Evolutionary conservation across 2,797 vertebrate species (phyloP), one percentile per base, ranked within the genome.

Genomic region (Paramormyrops hopkinsi): DNA sequence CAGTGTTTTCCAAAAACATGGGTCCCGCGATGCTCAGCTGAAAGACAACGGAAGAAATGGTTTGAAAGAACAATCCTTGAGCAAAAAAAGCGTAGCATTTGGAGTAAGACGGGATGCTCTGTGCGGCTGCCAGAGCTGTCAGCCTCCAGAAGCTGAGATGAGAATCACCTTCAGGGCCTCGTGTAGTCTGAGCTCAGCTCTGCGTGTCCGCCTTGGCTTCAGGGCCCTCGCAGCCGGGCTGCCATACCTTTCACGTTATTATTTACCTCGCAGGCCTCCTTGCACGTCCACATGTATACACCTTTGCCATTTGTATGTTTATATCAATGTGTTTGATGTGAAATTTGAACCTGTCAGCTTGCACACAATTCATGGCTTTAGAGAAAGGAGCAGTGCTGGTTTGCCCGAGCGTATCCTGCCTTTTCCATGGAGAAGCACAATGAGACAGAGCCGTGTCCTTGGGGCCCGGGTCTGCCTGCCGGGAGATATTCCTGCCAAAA

Each of bases 21-120:
- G 22, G 11, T 37, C 50, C 84, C 48, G 2, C 4, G 14, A 50
- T 7, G 5, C 51, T 87, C 25, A 1, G 14, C 85, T 87, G 51
- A 56, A 87, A 87, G 51, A 19, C 53, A 17, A 87, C 25, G 17
- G 7, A 87, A 53, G 85, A 87, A 87, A 87, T 87, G 5, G 25
- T 56, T 86, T 41, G 51, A 86, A 54, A 53, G 84, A 19, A 86
- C 84, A 59, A 86, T 87, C 25, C 85, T 87, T 56, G 14, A 41
- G 85, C 29, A 59, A 59, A 33, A 51, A 8, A 17, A 2, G 46
- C 22, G 53, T 59, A 59, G 17, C 2, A 2, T 51, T 87, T 14
- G 53, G 37, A 33, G 25, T 14, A n/a, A 41, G 85, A 87, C 19
- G 19, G 53, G 85, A 87, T 59, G 14, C 25, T 87, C 4, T 41